phyloP scores from a whole-genome alignment of 2,797 vertebrate genomes.

The Lagocephalus sceleratus region DNA sequence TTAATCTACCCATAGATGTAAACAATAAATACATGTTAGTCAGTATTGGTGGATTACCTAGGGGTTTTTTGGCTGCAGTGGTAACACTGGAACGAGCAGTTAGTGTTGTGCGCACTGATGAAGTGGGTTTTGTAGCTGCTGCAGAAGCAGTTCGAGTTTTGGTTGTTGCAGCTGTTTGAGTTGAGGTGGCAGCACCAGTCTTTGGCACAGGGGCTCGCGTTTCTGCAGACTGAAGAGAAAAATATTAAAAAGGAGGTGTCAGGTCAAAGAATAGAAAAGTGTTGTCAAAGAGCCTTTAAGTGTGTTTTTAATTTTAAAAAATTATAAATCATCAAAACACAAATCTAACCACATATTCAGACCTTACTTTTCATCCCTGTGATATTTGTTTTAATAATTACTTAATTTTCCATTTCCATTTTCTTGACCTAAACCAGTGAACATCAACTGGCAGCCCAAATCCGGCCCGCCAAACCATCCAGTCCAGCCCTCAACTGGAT shows the following conservation, averaged over 20 bases:
- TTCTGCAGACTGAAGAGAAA: conserved; percentile 66
- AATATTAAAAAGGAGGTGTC: background rate
- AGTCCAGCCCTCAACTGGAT: no score
- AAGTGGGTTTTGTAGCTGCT: conserved; percentile 51
- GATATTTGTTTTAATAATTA: no score
- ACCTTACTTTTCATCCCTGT: no score
- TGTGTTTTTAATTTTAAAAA: no score
- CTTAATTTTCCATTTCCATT: no score
- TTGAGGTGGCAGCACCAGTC: conserved; percentile 45
- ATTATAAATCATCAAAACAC: no score
- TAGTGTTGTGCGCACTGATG: conserved; percentile 41
- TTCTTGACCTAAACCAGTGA: no score
- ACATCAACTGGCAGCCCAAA: no score
- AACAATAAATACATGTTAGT: background rate
- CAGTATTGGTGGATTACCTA: conserved; percentile 63
- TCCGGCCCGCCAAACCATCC: no score
- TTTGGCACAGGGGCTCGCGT: conserved; percentile 81
- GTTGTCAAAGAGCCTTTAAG: no score
- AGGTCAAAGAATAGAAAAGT: background rate
- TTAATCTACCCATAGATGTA: background rate
- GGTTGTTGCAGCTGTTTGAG: conserved; percentile 47
- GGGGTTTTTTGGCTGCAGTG: conserved; percentile 78
- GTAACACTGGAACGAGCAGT: conserved; percentile 48
- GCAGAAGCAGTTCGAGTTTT: conserved; percentile 69
- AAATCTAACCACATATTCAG: no score